phyloP scores from a whole-genome alignment of 2,113 vertebrate genomes.

The Phylloscopus trochilus region DNA sequence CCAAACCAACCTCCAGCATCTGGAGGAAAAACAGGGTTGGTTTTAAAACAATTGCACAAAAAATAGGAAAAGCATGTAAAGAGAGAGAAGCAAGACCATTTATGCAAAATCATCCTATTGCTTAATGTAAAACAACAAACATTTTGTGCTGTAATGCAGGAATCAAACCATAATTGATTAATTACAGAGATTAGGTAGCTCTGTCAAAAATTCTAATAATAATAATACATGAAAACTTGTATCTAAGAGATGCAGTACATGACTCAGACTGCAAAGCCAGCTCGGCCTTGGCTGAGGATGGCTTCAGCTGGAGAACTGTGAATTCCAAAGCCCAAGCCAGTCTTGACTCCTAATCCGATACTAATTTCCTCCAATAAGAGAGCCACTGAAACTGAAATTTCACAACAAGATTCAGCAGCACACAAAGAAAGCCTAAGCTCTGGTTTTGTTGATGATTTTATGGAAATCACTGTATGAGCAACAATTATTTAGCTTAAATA shows the following conservation, averaged over 20 bases:
- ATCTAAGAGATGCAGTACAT: background rate
- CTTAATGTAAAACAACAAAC: background rate
- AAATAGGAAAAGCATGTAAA: background rate
- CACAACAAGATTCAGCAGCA: background rate
- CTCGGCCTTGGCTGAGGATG: background rate
- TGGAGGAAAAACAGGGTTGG: background rate
- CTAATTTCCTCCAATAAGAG: background rate
- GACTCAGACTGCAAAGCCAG: background rate
- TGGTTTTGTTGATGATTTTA: background rate
- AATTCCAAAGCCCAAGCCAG: background rate
- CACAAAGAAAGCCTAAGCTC: background rate
- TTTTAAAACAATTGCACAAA: background rate
- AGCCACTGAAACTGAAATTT: background rate
- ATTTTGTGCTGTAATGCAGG: background rate
- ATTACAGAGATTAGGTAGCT: background rate
- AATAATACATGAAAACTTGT: background rate
- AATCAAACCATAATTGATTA: background rate
- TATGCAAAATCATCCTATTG: background rate
- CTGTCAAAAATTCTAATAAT: background rate
- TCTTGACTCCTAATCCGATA: background rate
- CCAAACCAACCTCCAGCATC: background rate
- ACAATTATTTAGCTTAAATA: background rate
- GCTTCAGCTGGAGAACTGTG: background rate
- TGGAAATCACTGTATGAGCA: background rate
- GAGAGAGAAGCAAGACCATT: background rate